A percentile compares a stretch with the other conserved stretches of the same genome.
phyloP scores from a whole-genome alignment of 1,140 invertebrate genomes.

The Macrobrachium nipponense region DNA sequence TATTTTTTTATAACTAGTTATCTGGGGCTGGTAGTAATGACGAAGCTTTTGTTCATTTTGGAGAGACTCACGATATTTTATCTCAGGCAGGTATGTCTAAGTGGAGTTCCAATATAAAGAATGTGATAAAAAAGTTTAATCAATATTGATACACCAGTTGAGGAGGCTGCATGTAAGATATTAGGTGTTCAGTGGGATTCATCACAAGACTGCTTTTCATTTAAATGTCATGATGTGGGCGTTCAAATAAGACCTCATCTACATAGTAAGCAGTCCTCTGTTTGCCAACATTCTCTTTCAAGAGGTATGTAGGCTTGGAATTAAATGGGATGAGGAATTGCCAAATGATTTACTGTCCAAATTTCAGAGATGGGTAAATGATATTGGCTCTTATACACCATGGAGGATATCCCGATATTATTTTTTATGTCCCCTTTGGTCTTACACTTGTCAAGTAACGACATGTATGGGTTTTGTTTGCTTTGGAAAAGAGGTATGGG shows the following conservation, averaged over 20 bases:
- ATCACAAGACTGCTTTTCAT: not conserved
- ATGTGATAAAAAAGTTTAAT: not conserved
- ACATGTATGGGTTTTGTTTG: not conserved
- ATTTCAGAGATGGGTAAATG: conserved; percentile 30
- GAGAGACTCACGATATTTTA: not conserved
- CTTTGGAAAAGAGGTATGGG: not conserved
- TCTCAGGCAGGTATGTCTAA: not conserved
- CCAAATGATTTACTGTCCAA: conserved; percentile 17
- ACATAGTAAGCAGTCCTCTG: conserved; percentile 27
- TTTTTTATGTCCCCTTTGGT: too few species aligned
- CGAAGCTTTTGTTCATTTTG: too few species aligned
- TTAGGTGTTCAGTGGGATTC: conserved; percentile 22
- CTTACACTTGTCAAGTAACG: not conserved
- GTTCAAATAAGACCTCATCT: not conserved
- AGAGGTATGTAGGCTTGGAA: conserved; percentile 32
- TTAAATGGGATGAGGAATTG: conserved; percentile 27
- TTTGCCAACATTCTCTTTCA: conserved; percentile 35
- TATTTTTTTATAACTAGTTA: too few species aligned
- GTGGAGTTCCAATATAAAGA: conserved; percentile 16
- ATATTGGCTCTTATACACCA: conserved; percentile 2
- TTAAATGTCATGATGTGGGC: not conserved
- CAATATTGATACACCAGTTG: not conserved
- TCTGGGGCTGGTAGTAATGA: too few species aligned
- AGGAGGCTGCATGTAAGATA: not conserved
- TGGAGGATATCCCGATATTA: not conserved